Base-by-base conservation (phyloP, 2,113 vertebrate species). In the Clarias macrocephalus region DNA sequence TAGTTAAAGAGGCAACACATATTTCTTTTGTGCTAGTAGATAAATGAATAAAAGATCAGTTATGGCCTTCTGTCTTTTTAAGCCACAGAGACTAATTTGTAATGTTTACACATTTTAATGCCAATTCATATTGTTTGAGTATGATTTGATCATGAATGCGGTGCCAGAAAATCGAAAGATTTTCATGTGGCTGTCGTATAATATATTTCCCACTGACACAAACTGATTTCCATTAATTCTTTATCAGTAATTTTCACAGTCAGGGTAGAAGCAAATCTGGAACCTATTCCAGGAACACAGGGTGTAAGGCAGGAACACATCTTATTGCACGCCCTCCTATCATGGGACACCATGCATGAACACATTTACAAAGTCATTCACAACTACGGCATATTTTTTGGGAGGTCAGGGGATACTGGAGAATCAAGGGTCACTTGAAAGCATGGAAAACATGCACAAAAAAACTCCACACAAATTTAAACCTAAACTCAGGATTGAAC, bases 1-100 rank as follows among this genome's bases (percentile, higher is more conserved):
- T 90, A 91, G 86, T 23, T 65, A 80, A 25, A 86, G 59, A 85
- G 83, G 80, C 82, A 86, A 92, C 76, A 92, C 79, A 42, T 57
- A 75, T 79, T 91, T 48, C 65, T 81, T 95, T 94, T 95, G 91
- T 91, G 89, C 92, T 54, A 18, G 75, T 88, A 68, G 84, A 81
- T 54, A 90, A 80, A 89, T 21, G 80, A 65, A 80, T 88, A 92
- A 73, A 89, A 81, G 57, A 83, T 87, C 68, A 80, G 63, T 89
- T 63, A 85, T 25, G 21, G 13, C 62, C 56, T 23, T 5, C 5
- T 21, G 4, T 25, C 57, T 21, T 83, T 15, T 63, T 25, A 33
- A 81, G 72, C 59, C 76, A 0, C 63, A 28, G 30, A 66, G 65
- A 76, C 63, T 63, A 62, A 28, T 52, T 84, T 72, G 70, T 72